Evolutionary conservation across 2,113 vertebrate genomes (phyloP).

Genomic region (Anguilla japonica): DNA sequence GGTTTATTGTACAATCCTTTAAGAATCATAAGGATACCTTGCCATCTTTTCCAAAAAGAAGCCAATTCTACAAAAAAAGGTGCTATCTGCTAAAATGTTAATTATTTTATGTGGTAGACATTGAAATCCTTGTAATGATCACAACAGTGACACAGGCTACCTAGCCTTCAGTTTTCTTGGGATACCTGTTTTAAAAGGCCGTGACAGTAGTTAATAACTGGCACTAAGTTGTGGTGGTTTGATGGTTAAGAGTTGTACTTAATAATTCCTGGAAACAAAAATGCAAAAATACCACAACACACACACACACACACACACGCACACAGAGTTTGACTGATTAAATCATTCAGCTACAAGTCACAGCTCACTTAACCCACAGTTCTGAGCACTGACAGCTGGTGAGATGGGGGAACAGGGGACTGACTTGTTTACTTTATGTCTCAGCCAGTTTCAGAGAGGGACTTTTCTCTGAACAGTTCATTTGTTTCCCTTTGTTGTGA

Average conservation of each 20-base stretch:
- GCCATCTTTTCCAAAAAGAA: background rate
- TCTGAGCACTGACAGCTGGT: constrained; percentile 38
- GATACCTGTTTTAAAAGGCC: background rate
- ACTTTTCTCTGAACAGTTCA: constrained; percentile 43
- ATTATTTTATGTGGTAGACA: no score
- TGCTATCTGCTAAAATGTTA: background rate
- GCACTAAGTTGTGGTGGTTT: background rate
- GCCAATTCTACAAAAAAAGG: background rate
- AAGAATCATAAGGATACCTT: background rate
- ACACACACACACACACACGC: constrained; percentile 14
- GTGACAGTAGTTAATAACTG: background rate
- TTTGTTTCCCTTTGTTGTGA: constrained; percentile 46
- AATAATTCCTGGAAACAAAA: background rate
- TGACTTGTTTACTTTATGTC: constrained; percentile 43
- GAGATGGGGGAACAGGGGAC: constrained; percentile 31
- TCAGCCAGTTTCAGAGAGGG: constrained; percentile 32
- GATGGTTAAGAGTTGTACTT: background rate
- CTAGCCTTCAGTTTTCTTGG: background rate
- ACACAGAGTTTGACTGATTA: constrained; percentile 31
- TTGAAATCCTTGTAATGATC: background rate
- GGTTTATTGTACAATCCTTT: background rate
- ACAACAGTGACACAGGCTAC: background rate
- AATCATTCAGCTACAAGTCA: constrained; percentile 43
- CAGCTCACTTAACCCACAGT: constrained; percentile 44
- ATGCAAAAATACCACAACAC: constrained; percentile 23